A percentile compares a stretch with the other conserved stretches of the same genome.
Evolutionary conservation across 2,113 vertebrate genomes (phyloP).

Genomic region (Petrocephalus microphthalmus): DNA sequence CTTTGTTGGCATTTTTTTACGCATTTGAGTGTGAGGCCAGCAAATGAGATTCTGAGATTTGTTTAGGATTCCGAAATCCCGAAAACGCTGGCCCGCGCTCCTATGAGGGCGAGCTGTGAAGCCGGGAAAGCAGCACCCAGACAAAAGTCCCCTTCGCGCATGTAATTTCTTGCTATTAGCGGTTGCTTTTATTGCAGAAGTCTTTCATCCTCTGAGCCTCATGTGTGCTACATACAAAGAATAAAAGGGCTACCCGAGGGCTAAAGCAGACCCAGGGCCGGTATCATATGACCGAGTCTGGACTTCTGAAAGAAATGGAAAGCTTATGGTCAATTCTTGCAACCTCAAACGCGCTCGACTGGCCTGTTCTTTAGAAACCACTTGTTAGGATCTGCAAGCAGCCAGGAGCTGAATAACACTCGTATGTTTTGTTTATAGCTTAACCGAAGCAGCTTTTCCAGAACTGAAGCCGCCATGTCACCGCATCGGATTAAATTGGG

Average conservation of each 20-base stretch:
- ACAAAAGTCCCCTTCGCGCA: not conserved
- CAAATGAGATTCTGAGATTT: not conserved
- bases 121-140: not conserved
- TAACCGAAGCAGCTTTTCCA: not conserved
- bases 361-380: slow-evolving; percentile 34
- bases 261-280: slow-evolving; percentile 39
- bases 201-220: slow-evolving; percentile 45
- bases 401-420: not conserved
- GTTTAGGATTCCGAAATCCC: not conserved
- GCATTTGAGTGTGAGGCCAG: not conserved
- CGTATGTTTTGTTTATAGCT: not conserved
- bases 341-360: slow-evolving; percentile 45
- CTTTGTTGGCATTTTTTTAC: not conserved
- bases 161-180: slow-evolving; percentile 31
- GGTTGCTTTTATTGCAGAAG: slow-evolving; percentile 38
- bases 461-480: not conserved
- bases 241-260: slow-evolving; percentile 52
- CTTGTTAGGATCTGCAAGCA: slow-evolving; percentile 24
- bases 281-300: slow-evolving; percentile 54
- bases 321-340: slow-evolving; percentile 59
- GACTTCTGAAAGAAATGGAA: slow-evolving; percentile 56
- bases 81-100: not conserved
- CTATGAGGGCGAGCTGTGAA: not conserved
- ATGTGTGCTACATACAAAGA: slow-evolving; percentile 47
- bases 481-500: not conserved